Conservation (phyloP, 2,888 invertebrate genomes). For the Tiliacea aurago region DNA sequence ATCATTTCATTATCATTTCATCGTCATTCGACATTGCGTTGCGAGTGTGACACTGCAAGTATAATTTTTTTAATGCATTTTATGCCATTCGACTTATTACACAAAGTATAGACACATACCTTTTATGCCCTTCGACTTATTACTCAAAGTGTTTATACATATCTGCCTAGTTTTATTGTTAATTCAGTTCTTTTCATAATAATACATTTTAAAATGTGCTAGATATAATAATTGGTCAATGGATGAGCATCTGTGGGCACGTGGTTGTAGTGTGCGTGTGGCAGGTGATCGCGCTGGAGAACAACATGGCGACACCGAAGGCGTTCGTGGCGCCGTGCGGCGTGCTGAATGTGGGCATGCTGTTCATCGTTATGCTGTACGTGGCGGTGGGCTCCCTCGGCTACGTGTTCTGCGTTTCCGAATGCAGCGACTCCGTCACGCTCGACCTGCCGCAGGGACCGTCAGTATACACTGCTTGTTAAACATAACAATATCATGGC, state of each 20-base stretch:
- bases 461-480: slow-evolving; percentile 69
- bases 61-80: background rate
- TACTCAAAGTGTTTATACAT: background rate
- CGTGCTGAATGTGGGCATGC: slow-evolving; percentile 96
- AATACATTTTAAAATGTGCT: no score
- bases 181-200: background rate
- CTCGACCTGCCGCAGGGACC: slow-evolving; percentile 93
- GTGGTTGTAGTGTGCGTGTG: slow-evolving; percentile 14
- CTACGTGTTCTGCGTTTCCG: slow-evolving; percentile 94
- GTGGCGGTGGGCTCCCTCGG: slow-evolving; percentile 95
- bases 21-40: slow-evolving; percentile 13
- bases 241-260: slow-evolving; percentile 3
- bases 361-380: slow-evolving; percentile 94
- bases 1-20: slow-evolving; percentile 5
- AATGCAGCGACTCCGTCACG: slow-evolving; percentile 94
- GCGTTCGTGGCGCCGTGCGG: slow-evolving; percentile 94
- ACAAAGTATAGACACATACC: no score
- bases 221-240: background rate
- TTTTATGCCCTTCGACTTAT: background rate
- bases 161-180: background rate
- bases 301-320: slow-evolving; percentile 96
- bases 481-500: background rate
- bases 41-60: slow-evolving; percentile 14
- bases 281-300: slow-evolving; percentile 97
- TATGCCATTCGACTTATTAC: background rate